These are phyloP conservation scores for Polydrusus cervinus DNA, from an alignment of 2,888 invertebrate genomes.

Conservation along the genomic window DNA sequence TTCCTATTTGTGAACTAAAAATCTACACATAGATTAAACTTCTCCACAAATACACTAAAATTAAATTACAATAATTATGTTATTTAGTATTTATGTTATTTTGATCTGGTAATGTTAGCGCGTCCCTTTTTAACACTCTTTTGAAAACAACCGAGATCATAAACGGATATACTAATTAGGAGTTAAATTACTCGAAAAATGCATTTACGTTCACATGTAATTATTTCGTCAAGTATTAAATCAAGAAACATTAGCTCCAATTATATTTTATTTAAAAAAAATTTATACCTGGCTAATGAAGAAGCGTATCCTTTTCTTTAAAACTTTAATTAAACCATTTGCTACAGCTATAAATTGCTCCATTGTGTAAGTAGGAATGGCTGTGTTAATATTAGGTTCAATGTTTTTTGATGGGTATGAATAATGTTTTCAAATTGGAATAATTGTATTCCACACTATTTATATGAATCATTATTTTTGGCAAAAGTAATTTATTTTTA, in stretches of 20 bases:
- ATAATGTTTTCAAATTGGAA: constrained; percentile 32
- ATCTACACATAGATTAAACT: no score
- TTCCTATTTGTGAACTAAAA: no score
- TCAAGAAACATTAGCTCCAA: constrained; percentile 39
- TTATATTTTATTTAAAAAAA: constrained; percentile 39
- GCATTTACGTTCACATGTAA: constrained; percentile 44
- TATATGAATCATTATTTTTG: constrained; percentile 23
- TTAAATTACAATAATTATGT: background rate
- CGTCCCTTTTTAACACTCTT: constrained; percentile 17
- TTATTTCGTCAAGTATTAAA: constrained; percentile 48
- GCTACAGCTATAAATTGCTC: constrained; percentile 40
- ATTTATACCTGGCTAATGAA: constrained; percentile 48
- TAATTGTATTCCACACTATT: constrained; percentile 22
- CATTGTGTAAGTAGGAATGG: constrained; percentile 25
- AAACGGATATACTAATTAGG: constrained; percentile 38
- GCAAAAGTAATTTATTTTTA: constrained; percentile 31
- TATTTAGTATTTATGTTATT: constrained; percentile 6
- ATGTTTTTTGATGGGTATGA: constrained; percentile 37
- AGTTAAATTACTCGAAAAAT: constrained; percentile 45
- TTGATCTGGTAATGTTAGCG: background rate
- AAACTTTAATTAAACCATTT: constrained; percentile 46
- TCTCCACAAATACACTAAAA: background rate
- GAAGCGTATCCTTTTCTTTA: constrained; percentile 40
- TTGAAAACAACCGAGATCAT: constrained; percentile 21
- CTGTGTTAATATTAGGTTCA: constrained; percentile 31